A percentile compares a stretch with the other conserved stretches of the same genome.
phyloP scores from a whole-genome alignment of 2,113 vertebrate genomes.

The Formicarius rufipectus region DNA sequence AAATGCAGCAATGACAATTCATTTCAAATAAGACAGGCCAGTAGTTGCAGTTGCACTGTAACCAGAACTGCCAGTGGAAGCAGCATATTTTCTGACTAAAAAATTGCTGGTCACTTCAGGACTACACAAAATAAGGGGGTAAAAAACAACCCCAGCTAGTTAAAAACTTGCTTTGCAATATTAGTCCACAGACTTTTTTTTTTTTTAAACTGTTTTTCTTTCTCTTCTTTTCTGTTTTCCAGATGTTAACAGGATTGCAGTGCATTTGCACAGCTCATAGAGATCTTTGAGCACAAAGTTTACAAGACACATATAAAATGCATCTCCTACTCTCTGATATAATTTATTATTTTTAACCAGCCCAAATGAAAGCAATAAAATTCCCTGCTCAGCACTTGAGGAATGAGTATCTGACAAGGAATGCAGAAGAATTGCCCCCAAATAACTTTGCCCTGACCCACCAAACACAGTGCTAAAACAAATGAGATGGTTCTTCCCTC shows the following conservation, averaged over 20 bases:
- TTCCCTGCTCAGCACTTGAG: neutral
- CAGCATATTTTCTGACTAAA: neutral
- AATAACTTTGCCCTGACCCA: conserved; percentile 40
- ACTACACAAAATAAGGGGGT: neutral
- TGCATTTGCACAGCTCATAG: conserved; percentile 50
- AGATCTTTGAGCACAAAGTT: conserved; percentile 30
- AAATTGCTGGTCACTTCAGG: neutral
- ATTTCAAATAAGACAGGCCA: neutral
- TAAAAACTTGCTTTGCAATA: conserved; percentile 5
- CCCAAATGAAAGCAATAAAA: neutral
- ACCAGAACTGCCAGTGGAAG: neutral
- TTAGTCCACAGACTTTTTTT: neutral
- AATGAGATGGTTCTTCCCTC: conserved; percentile 13
- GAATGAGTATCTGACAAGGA: conserved; percentile 32
- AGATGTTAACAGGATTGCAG: conserved; percentile 29
- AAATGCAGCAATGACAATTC: neutral
- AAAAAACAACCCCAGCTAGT: neutral
- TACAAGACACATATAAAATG: conserved; percentile 31
- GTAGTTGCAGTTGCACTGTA: neutral
- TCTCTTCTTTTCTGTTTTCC: neutral
- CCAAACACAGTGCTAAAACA: conserved; percentile 34
- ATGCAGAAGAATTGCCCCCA: conserved; percentile 30
- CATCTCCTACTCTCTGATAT: neutral
- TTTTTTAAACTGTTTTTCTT: neutral
- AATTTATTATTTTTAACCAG: conserved; percentile 8